A percentile compares a stretch with the other conserved stretches of the same genome.
Evolutionary conservation across 2,888 invertebrate species (phyloP).

Genomic region (Caenorhabditis sp.): DNA sequence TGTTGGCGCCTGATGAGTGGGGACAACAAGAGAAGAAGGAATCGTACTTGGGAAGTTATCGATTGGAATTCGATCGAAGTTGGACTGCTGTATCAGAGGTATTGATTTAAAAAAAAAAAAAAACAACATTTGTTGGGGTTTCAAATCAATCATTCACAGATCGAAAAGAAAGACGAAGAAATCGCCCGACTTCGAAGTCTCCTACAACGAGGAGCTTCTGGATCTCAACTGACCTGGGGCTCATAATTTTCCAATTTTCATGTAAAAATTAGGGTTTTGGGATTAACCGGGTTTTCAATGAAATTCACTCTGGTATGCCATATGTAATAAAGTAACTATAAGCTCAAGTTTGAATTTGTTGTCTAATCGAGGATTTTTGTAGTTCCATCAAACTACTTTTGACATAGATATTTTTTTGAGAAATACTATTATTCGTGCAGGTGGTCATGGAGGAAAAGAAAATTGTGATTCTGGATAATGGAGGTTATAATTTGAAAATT

Average conservation of each 20-base stretch:
- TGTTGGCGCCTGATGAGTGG: slow-evolving; percentile 84
- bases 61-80: slow-evolving; percentile 79
- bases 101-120: too few species aligned
- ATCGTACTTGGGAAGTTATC: slow-evolving; percentile 78
- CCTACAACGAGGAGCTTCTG: slow-evolving; percentile 11
- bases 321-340: neutral
- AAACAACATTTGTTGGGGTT: neutral
- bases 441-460: neutral
- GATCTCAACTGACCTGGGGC: slow-evolving; percentile 22
- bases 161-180: slow-evolving; percentile 34
- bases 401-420: neutral
- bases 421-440: neutral
- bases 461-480: slow-evolving; percentile 66
- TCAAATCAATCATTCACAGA: neutral
- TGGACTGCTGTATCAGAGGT: slow-evolving; percentile 76
- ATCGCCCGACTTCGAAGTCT: slow-evolving; percentile 29
- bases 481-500: slow-evolving; percentile 59
- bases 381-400: neutral
- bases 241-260: slow-evolving; percentile 1
- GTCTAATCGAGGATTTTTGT: neutral
- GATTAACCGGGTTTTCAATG: neutral
- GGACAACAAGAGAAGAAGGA: slow-evolving; percentile 76
- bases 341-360: neutral
- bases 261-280: neutral
- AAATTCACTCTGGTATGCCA: neutral